Evolutionary conservation across 2,888 invertebrate genomes (phyloP).

Genomic region (Dolichopus griseipennis): DNA sequence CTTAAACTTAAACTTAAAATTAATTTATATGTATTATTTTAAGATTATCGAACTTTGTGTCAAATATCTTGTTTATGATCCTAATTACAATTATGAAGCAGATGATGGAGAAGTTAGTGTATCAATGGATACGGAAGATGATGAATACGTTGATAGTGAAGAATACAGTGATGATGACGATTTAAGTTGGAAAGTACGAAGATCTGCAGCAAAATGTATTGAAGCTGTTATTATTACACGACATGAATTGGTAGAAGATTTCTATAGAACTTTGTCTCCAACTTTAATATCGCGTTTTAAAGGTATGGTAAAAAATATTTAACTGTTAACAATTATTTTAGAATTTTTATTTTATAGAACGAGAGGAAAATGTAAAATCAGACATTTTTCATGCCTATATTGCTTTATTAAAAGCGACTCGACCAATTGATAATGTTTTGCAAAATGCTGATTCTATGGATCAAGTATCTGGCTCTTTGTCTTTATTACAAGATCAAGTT

Average conservation of each 20-base stretch:
- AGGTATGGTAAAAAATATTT: slow-evolving; percentile 46
- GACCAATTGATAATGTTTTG: slow-evolving; percentile 55
- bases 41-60: slow-evolving; percentile 81
- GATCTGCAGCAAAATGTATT: slow-evolving; percentile 95
- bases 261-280: slow-evolving; percentile 83
- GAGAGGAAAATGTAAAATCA: slow-evolving; percentile 98
- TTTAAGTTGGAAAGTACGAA: slow-evolving; percentile 97
- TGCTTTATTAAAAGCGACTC: slow-evolving; percentile 82
- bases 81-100: slow-evolving; percentile 98
- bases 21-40: slow-evolving; percentile 17
- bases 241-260: slow-evolving; percentile 80
- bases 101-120: slow-evolving; percentile 64
- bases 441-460: slow-evolving; percentile 63
- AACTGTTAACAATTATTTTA: slow-evolving; percentile 7
- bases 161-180: slow-evolving; percentile 99
- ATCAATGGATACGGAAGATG: slow-evolving; percentile 65
- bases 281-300: slow-evolving; percentile 87
- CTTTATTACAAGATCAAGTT: slow-evolving; percentile 53
- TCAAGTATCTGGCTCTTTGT: slow-evolving; percentile 63
- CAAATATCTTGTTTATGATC: slow-evolving; percentile 90
- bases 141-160: slow-evolving; percentile 74
- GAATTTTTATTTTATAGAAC: slow-evolving; percentile 51
- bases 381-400: slow-evolving; percentile 97
- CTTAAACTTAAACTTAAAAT: neutral
- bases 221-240: slow-evolving; percentile 91